Percentiles rank a stretch among this genome's conserved stretches.
These are phyloP conservation scores for Heterocephalus glaber DNA, from an alignment of 2,113 vertebrate genomes.

Conservation along the genomic window DNA sequence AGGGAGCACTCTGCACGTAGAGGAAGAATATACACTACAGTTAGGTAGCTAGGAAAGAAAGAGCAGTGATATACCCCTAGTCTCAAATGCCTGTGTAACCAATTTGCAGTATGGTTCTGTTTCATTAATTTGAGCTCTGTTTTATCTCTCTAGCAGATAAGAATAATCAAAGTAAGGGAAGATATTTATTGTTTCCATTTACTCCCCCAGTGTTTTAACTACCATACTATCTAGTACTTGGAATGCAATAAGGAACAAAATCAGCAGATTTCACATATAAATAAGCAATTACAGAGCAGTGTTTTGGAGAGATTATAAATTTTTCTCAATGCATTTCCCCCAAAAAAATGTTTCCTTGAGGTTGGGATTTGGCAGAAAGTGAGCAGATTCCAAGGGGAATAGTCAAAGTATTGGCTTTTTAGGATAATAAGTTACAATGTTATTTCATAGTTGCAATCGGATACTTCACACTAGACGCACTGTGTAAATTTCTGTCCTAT, in stretches of 20 bases:
- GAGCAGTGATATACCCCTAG: not conserved
- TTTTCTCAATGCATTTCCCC: not conserved
- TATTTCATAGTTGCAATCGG: not conserved
- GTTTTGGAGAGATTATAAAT: not conserved
- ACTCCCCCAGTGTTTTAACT: not conserved
- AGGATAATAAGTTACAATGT: not conserved
- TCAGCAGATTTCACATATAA: not conserved
- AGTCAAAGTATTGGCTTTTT: not conserved
- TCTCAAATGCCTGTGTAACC: not conserved
- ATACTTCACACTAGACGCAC: not conserved
- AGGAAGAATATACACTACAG: not conserved
- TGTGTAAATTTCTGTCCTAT: not conserved
- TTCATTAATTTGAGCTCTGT: not conserved
- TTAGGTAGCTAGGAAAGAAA: not conserved
- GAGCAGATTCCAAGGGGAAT: not conserved
- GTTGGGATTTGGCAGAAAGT: not conserved
- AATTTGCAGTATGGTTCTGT: not conserved
- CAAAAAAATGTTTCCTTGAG: not conserved
- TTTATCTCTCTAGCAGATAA: not conserved
- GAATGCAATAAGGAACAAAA: not conserved
- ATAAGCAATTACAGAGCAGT: not conserved
- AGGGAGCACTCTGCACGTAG: not conserved
- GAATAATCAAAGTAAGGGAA: not conserved
- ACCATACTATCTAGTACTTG: fast-evolving
- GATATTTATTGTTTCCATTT: not conserved